Evolutionary conservation across 1,140 invertebrate species (phyloP).

Genomic region (Uloborus diversus): DNA sequence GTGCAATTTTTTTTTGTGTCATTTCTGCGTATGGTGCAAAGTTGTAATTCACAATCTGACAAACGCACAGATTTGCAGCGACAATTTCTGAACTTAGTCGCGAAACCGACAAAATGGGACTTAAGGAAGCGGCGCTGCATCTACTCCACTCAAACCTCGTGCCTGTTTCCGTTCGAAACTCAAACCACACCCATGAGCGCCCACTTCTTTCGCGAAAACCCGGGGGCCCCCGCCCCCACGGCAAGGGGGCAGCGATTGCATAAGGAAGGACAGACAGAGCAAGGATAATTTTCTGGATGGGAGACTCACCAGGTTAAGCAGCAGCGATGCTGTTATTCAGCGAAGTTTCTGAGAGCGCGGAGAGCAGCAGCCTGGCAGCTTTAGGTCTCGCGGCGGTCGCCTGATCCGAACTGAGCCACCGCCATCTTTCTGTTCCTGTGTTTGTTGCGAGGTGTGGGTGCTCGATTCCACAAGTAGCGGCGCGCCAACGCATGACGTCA

Average conservation of each 20-base stretch:
- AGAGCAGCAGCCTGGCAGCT: not conserved
- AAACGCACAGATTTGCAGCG: no score
- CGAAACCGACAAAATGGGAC: no score
- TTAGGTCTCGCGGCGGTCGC: not conserved
- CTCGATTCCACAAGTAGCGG: slow-evolving; percentile 4
- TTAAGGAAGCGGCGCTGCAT: not conserved
- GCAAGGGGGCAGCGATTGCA: not conserved
- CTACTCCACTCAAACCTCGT: not conserved
- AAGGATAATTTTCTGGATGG: no score
- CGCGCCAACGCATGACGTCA: slow-evolving; percentile 2
- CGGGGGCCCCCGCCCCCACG: no score
- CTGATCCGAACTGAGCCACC: not conserved
- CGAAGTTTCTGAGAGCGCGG: not conserved
- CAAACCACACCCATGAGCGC: not conserved
- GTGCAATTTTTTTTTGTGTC: no score
- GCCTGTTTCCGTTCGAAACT: not conserved
- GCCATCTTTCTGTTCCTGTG: not conserved
- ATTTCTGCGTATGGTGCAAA: no score
- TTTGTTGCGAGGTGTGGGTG: slow-evolving; percentile 9
- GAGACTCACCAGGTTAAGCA: not conserved
- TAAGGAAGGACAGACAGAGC: not conserved
- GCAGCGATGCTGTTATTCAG: not conserved
- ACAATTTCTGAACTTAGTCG: no score
- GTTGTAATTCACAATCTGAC: no score
- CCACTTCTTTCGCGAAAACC: not conserved